Base-by-base conservation (phyloP, 2,113 vertebrate species). In the Chaetops frenatus region DNA sequence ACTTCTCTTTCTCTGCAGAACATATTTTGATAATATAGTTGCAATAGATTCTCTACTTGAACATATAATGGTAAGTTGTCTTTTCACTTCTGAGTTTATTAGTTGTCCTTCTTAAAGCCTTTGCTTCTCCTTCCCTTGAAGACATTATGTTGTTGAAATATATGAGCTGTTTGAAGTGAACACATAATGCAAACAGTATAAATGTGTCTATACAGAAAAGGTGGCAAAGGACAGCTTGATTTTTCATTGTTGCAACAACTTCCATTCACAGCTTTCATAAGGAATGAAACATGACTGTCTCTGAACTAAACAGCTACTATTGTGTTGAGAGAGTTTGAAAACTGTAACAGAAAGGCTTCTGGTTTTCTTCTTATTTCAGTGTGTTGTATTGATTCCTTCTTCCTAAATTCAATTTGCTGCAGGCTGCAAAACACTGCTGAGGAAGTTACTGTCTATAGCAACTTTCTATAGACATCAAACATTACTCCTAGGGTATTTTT, bases 41-140 rank as follows among this genome's bases (percentile, higher is more conserved):
- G 99, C 99, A 98, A 99, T 99, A 99, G 99, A 99, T 98, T 99
- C 99, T 98, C 99, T 99, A 98, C 99, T 99, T 99, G 99, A 99
- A 99, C 99, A 99, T 98, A 99, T 99, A 97, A 99, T 99, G 99
- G 99, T 99, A 98, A 98, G 99, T 96, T 74, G 42, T 56, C 31
- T 92, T 83, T 94, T 80, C 27, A 47, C 51, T 80, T 86, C 5
- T 54, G 45, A 82, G 25, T 82, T 90, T 51, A n/a, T 90, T 93
- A 40, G 22, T 79, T 56, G 14, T 69, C 27, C 47, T 78, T 73
- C 38, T 70, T 66, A 23, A 87, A 93, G 33, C 50, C 12, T 11
- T 86, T 57, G 9, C 12, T 91, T 88, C 38, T 74, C 28, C 21
- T 82, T 83, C 67, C 38, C 44, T 81, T 64, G 33, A 86, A 56